Base-by-base conservation (phyloP, 2,888 invertebrate species). In the Parapristionchus giblindavisi region DNA sequence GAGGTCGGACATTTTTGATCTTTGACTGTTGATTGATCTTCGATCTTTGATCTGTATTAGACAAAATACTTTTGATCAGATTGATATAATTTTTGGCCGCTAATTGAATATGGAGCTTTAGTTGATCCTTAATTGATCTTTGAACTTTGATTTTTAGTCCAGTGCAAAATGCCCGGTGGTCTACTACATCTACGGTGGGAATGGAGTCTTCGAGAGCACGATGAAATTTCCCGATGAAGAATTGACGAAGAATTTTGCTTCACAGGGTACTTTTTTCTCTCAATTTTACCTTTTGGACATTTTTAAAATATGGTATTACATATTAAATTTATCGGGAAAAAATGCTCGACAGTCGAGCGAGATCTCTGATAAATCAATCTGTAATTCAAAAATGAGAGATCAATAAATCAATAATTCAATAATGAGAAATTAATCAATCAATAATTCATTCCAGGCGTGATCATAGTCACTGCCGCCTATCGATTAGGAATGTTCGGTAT, bases 141-240 rank as follows among this genome's bases (percentile, higher is more conserved):
- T 2, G n/a, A 21, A 52, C 4, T 52, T 0, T 21, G 11, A 17
- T 24, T 65, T 27, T 0, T 43, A 65, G 63, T 43, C 63, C n/a
- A n/a, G n/a, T 14, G 21, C 40, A 2, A n/a, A 56, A 0, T 71
- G 71, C 24, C 38, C 71, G 29, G 71, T 71, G 29, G n/a, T 71
- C 56, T 71, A 40, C 71, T 6, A 40, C 8, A 71, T 71, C 27
- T 58, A 71, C 21, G 71, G 71, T 11, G 71, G 71, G 40, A 27
- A 24, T 17, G 51, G 24, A 27, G 24, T 52, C 51, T 68, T 36
- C 51, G 68, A 52, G 4, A 34, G 51, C 1, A 21, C 68, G n/a
- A 52, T 68, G 68, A 32, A 52, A 34, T 68, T 68, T 52, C 68
- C 68, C 32, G 68, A 68, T 36, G 36, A 68, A 14, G 21, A 3